These are phyloP conservation scores for Nyctalus aviator DNA, from an alignment of 2,797 vertebrate species.

Conservation along the genomic window DNA sequence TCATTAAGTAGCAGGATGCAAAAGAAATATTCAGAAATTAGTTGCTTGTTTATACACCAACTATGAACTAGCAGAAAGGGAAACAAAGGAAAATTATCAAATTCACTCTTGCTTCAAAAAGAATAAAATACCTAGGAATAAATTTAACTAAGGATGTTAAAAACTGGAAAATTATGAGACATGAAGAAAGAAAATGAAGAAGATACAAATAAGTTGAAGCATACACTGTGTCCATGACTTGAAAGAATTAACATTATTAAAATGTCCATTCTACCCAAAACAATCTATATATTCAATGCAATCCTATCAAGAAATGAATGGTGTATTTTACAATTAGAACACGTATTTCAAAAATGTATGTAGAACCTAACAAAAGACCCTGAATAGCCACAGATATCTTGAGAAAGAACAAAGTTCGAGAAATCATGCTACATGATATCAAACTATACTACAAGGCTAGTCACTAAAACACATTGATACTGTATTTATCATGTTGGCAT, in stretches of 20 bases:
- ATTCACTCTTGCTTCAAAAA: background rate
- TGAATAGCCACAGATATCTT: background rate
- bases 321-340: background rate
- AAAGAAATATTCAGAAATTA: background rate
- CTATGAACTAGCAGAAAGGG: background rate
- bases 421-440: background rate
- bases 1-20: too few species aligned
- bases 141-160: background rate
- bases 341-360: background rate
- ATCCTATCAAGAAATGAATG: background rate
- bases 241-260: background rate
- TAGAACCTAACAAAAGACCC: background rate
- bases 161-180: background rate
- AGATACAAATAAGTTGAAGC: background rate
- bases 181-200: background rate
- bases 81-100: background rate
- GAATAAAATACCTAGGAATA: background rate
- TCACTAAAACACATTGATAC: background rate
- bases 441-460: background rate
- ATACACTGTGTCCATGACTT: background rate
- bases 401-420: background rate
- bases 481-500: background rate
- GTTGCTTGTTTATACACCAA: background rate
- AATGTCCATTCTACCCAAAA: background rate
- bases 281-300: background rate